Percentiles rank a stretch among this genome's conserved stretches.
phyloP scores from a whole-genome alignment of 2,888 invertebrate species.

The Tuta absoluta region DNA sequence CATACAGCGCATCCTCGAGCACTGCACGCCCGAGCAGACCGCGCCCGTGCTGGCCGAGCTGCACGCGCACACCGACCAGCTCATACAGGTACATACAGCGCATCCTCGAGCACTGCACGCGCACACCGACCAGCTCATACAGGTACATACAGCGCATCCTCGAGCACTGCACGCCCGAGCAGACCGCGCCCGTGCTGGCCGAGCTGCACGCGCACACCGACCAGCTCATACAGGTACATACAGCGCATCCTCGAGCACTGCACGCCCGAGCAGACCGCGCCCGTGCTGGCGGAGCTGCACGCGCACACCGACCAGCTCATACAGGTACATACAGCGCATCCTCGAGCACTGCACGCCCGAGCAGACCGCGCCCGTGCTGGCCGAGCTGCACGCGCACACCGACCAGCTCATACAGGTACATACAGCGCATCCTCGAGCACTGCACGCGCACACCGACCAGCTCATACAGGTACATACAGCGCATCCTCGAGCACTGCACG shows the following conservation, averaged over 20 bases:
- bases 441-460: slow-evolving; percentile 99
- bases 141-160: slow-evolving; percentile 80
- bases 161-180: slow-evolving; percentile 97
- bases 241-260: slow-evolving; percentile 99
- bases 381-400: slow-evolving; percentile 96
- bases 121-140: slow-evolving; percentile 89
- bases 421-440: slow-evolving; percentile 42
- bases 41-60: slow-evolving; percentile 93
- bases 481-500: slow-evolving; percentile 99
- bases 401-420: slow-evolving; percentile 95
- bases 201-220: slow-evolving; percentile 96
- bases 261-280: slow-evolving; percentile 89
- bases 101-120: slow-evolving; percentile 95
- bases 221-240: slow-evolving; percentile 95
- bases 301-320: slow-evolving; percentile 96
- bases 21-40: slow-evolving; percentile 94
- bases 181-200: slow-evolving; percentile 88
- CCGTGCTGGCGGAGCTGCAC: slow-evolving; percentile 95
- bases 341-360: slow-evolving; percentile 98
- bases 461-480: slow-evolving; percentile 98
- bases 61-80: slow-evolving; percentile 93
- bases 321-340: slow-evolving; percentile 94
- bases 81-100: slow-evolving; percentile 84
- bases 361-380: slow-evolving; percentile 88
- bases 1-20: slow-evolving; percentile 96